Evolutionary conservation across 1,140 invertebrate species (phyloP).

Genomic region (Magallana gigas): DNA sequence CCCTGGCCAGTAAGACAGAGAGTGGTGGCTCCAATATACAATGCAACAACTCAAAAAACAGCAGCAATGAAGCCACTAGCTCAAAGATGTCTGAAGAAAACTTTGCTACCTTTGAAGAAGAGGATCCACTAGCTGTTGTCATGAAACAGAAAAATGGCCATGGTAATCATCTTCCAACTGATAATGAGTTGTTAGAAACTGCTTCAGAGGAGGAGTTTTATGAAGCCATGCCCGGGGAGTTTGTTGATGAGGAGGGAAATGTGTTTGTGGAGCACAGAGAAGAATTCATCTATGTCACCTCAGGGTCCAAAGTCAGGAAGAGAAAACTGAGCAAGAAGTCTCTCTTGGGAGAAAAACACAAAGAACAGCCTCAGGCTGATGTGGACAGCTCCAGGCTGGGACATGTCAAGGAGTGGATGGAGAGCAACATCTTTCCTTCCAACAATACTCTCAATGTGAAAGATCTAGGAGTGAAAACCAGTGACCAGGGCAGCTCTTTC

Average conservation of each 20-base stretch:
- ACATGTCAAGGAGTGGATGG: constrained; percentile 45
- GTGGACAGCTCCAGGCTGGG: background rate
- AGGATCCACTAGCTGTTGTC: background rate
- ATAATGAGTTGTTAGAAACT: constrained; percentile 43
- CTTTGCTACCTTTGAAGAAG: constrained; percentile 39
- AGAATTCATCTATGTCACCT: constrained; percentile 46
- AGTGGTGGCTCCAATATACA: background rate
- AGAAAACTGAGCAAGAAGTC: constrained; percentile 27
- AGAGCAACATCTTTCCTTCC: constrained; percentile 44
- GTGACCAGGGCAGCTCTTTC: constrained; percentile 8
- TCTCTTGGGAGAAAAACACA: constrained; percentile 2
- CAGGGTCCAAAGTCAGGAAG: constrained; percentile 38
- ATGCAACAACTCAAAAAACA: background rate
- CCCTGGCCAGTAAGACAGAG: background rate
- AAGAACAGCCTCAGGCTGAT: background rate
- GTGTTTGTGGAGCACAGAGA: constrained; percentile 43
- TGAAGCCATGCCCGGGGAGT: constrained; percentile 44
- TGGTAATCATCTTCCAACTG: constrained; percentile 13
- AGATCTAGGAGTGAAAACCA: constrained; percentile 22
- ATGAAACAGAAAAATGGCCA: background rate
- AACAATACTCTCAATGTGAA: constrained; percentile 34
- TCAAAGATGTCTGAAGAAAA: constrained; percentile 38
- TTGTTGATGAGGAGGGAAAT: constrained; percentile 9
- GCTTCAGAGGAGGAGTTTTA: constrained; percentile 49
- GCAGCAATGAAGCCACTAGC: background rate